Evolutionary conservation across 2,113 vertebrate species (phyloP).

Genomic region (Gallinago paraguaiae): DNA sequence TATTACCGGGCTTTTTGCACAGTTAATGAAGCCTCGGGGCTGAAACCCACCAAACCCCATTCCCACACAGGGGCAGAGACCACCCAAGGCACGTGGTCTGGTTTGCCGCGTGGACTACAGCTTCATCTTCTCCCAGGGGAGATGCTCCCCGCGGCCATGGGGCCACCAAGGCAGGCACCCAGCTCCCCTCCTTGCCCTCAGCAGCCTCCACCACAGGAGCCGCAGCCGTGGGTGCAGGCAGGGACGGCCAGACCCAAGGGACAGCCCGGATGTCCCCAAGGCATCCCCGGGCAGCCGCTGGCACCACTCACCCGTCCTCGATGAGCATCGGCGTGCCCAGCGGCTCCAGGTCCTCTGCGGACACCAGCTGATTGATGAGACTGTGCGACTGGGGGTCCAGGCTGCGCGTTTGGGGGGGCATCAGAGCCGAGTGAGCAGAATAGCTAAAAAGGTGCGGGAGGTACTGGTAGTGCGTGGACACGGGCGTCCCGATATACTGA

Average conservation of each 20-base stretch:
- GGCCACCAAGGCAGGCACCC: fast-evolving
- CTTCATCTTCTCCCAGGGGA: not conserved
- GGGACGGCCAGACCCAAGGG: fast-evolving
- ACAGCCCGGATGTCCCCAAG: not conserved
- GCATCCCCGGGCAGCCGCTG: not conserved
- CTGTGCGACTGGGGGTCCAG: slow-evolving; percentile 93
- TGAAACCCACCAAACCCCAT: not conserved
- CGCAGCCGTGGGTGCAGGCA: fast-evolving
- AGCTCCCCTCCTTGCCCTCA: fast-evolving
- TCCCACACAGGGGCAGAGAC: not conserved
- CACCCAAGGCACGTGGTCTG: fast-evolving
- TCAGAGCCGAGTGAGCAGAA: slow-evolving; percentile 86
- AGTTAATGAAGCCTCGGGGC: not conserved
- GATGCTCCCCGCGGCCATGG: fast-evolving
- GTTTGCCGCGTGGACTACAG: fast-evolving
- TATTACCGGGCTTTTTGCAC: too few species aligned
- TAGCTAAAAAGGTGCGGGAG: slow-evolving; percentile 96
- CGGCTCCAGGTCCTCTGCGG: slow-evolving; percentile 91
- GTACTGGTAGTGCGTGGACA: slow-evolving; percentile 92
- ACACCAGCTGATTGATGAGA: slow-evolving; percentile 91
- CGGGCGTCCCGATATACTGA: slow-evolving; percentile 91
- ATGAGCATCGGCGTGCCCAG: slow-evolving; percentile 94
- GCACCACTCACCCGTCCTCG: slow-evolving; percentile 89
- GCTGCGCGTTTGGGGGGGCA: slow-evolving; percentile 87
- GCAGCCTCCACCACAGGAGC: not conserved